phyloP scores from a whole-genome alignment of 1,140 invertebrate genomes.

The Atta cephalotes region DNA sequence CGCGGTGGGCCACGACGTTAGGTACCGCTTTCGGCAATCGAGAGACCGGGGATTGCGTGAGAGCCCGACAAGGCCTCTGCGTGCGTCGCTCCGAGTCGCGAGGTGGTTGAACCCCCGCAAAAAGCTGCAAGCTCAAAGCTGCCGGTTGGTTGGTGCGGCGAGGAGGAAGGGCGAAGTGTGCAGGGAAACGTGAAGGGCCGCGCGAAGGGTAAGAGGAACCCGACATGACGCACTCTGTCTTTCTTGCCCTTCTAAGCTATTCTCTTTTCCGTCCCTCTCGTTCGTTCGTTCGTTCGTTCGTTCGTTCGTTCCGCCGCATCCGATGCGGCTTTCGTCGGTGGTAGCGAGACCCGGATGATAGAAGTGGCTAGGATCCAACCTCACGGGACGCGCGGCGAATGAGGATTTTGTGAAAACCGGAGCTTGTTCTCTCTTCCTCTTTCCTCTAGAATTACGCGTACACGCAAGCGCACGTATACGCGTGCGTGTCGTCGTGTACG shows the following conservation, averaged over 20 bases:
- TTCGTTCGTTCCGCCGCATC: slow-evolving; percentile 35
- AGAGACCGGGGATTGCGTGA: slow-evolving; percentile 70
- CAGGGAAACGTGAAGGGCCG: slow-evolving; percentile 54
- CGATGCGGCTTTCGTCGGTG: slow-evolving; percentile 53
- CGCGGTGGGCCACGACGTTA: slow-evolving; percentile 45
- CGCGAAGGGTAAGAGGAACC: slow-evolving; percentile 37
- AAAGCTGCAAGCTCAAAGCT: slow-evolving; percentile 80
- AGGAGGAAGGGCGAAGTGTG: slow-evolving; percentile 55
- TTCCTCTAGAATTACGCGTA: slow-evolving; percentile 33
- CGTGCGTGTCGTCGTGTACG: slow-evolving; percentile 6
- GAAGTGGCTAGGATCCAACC: slow-evolving; percentile 78
- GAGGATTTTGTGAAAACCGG: slow-evolving; percentile 65
- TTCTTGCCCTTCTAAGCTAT: neutral
- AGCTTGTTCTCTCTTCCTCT: slow-evolving; percentile 26
- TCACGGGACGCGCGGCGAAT: slow-evolving; percentile 71
- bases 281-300: neutral
- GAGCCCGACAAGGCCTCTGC: slow-evolving; percentile 72
- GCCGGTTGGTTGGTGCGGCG: slow-evolving; percentile 67
- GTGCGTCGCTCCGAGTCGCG: slow-evolving; percentile 76
- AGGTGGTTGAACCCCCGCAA: slow-evolving; percentile 80
- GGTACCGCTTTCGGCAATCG: slow-evolving; percentile 76
- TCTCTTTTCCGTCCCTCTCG: neutral
- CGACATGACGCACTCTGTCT: slow-evolving; percentile 60
- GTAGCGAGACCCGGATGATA: slow-evolving; percentile 71
- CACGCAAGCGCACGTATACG: slow-evolving; percentile 39